A percentile compares a stretch with the other conserved stretches of the same genome.
Conservation (phyloP, 2,888 invertebrate species). For the Myopa tessellatipennis region DNA sequence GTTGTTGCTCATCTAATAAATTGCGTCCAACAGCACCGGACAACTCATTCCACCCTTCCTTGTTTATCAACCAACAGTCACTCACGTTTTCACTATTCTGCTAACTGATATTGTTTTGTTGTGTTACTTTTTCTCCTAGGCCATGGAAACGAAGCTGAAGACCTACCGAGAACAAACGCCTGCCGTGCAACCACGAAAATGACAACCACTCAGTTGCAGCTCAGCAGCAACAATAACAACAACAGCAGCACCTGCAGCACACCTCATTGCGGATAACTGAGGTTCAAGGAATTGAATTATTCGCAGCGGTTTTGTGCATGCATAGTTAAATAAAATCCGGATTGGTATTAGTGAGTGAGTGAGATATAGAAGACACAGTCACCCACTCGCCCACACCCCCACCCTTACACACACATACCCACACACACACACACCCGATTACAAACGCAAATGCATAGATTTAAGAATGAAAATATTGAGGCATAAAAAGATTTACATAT, state of each 20-base stretch:
- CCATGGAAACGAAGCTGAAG: slow-evolving; percentile 68
- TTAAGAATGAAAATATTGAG: background rate
- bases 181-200: slow-evolving; percentile 64
- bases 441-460: background rate
- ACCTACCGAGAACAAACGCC: slow-evolving; percentile 66
- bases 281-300: slow-evolving; percentile 42
- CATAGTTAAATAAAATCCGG: background rate
- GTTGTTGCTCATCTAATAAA: too few relatives aligned
- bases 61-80: too few relatives aligned
- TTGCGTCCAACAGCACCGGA: too few relatives aligned
- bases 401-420: background rate
- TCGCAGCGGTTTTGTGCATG: slow-evolving; percentile 48
- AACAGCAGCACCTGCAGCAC: slow-evolving; percentile 26
- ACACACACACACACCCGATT: slow-evolving; percentile 7
- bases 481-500: background rate
- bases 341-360: slow-evolving; percentile 21
- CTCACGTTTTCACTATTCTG: background rate
- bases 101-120: background rate
- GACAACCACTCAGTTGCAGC: slow-evolving; percentile 59
- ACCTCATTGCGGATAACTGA: slow-evolving; percentile 52
- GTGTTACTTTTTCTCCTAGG: slow-evolving; percentile 53
- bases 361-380: background rate
- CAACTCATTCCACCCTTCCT: too few relatives aligned
- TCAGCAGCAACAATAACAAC: slow-evolving; percentile 48
- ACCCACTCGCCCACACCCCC: background rate